Base-by-base conservation (phyloP, 2,797 vertebrate species). In the Anguilla marmorata region DNA sequence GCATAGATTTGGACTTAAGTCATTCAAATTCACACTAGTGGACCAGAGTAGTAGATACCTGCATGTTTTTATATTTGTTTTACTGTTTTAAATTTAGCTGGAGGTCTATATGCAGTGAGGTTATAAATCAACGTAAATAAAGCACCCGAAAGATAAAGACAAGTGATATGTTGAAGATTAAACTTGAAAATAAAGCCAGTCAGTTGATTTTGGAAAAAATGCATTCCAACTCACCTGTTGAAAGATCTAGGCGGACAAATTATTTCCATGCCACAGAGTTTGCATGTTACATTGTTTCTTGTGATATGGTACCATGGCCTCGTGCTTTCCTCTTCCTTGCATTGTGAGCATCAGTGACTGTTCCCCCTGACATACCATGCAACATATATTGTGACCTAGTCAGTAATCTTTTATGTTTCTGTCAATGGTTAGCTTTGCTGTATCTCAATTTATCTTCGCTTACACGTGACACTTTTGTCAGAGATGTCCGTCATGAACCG, bases 21-120 rank as follows among this genome's bases (percentile, higher is more conserved):
- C n/a, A 60, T 85, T 85, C 41, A 83, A 6, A 76, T 76, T 76
- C 74, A 19, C 74, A 76, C 33, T 41, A n/a, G 74, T 37, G 74
- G 74, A 76, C 74, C 74, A 76, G 74, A 41, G 74, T 21, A 37
- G 74, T 33, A 37, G 14, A 33, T 76, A 76, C 4, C 30, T 76
- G 33, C 37, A 41, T 76, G 14, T 41, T 72, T 72, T 72, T 9
- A 33, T 3, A 72, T 33, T 72, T 72, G 69, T 27, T 72, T 72
- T 30, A 8, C 69, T 72, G 69, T 72, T 72, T 66, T 33, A 19
- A 11, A 72, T 27, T 72, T 72, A 72, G 27, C 7, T 30, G 69
- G 27, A 33, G 3, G 69, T 72, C n/a, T 72, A 72, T 33, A 72
- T 30, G 58, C 58, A 60, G 14, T 56, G 8, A 11, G 74, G 33